Conservation (phyloP, 2,888 invertebrate genomes). For the Philonicus albiceps region DNA sequence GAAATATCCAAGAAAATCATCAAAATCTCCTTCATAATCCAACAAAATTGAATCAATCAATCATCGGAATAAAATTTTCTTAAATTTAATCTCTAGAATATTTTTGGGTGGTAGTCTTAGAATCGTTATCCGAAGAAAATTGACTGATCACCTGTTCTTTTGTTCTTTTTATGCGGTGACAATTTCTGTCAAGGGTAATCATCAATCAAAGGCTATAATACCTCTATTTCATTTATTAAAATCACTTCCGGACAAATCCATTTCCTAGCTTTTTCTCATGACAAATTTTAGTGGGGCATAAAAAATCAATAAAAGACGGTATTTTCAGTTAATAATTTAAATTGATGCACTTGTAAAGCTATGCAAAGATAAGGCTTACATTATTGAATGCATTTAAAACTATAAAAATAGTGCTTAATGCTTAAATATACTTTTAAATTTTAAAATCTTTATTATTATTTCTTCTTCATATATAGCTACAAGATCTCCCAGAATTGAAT, state of each 20-base stretch:
- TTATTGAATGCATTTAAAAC: too few relatives aligned
- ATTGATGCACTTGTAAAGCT: background rate
- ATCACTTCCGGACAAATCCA: background rate
- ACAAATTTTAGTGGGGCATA: background rate
- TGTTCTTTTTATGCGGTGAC: slow-evolving; percentile 26
- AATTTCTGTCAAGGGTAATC: slow-evolving; percentile 32
- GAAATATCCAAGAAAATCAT: background rate
- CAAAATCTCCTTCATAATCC: slow-evolving; percentile 20
- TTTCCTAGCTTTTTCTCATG: background rate
- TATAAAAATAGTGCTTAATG: too few relatives aligned
- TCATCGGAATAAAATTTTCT: slow-evolving; percentile 30
- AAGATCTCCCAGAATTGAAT: too few relatives aligned
- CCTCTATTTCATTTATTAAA: slow-evolving; percentile 9
- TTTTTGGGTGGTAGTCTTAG: slow-evolving; percentile 2
- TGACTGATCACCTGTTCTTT: slow-evolving; percentile 36
- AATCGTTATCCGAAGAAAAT: slow-evolving; percentile 15
- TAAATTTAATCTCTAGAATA: slow-evolving; percentile 32
- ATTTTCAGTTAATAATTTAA: background rate
- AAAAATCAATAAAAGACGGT: background rate
- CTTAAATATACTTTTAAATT: too few relatives aligned
- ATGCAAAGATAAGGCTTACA: too few relatives aligned
- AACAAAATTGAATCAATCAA: slow-evolving; percentile 18
- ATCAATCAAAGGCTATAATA: slow-evolving; percentile 15
- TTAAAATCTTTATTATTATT: too few relatives aligned
- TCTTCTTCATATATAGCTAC: too few relatives aligned